Base-by-base conservation (phyloP, 2,797 vertebrate genomes). In the Lates japonicus region DNA sequence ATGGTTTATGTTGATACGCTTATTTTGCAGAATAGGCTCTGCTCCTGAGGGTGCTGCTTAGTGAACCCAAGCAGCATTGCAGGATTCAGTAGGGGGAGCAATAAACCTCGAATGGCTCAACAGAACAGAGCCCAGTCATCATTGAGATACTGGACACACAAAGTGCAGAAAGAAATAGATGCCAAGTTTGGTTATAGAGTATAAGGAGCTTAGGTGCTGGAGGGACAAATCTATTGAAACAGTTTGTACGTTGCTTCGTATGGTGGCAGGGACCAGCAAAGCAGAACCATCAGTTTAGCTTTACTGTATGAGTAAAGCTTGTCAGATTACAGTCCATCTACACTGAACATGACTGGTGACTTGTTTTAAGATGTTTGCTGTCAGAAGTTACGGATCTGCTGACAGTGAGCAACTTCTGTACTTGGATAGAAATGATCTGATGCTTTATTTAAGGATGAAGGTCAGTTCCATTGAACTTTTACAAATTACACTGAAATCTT, bases 351-450 rank as follows among this genome's bases (percentile, higher is more conserved):
- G 58, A 68, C 59, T 33, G 29, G 44, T 60, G 62, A 81, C 69
- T 74, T 29, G 3, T 57, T 66, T 63, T 67, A 46, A 64, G 71
- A 57, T 64, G 70, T 78, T 81, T 77, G 31, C 75, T 48, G 67
- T 83, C 76, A 80, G 62, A 70, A 60, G 52, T 55, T 61, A 33
- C 63, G 58, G 73, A 81, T 80, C 58, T 72, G 61, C 65, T 66
- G 74, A 81, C 75, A 73, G 29, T 41, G 25, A 81, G 49, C 19
- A 20, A 22, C 17, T 16, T 65, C 19, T 54, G 14, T 6, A 5
- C 44, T 29, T 20, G 6, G 11, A 10, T 29, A 44, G 37, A 49
- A 51, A 29, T 69, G 11, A 60, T 76, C 48, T 48, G 37, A 52
- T 52, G 31, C 11, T 80, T 59, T 9, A 35, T 77, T 29, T 17